Conservation (phyloP, 2,888 invertebrate species). For the Bugulina stolonifera region DNA sequence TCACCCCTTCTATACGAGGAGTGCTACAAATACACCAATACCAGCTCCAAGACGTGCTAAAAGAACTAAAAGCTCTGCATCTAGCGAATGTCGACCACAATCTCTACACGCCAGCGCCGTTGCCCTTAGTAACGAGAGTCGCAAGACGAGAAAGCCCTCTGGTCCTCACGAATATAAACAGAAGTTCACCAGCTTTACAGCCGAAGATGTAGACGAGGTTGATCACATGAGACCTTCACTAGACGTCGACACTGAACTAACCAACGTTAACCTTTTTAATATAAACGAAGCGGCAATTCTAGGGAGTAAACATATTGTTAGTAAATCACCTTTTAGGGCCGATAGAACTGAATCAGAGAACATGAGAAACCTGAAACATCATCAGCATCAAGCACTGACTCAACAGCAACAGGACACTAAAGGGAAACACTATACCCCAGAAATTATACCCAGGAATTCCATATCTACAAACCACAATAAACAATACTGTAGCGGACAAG, state of each 20-base stretch:
- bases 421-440: not conserved
- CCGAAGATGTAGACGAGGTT: not conserved
- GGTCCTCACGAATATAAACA: not conserved
- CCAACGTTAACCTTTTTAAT: constrained; percentile 16
- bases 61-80: not conserved
- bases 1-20: not conserved
- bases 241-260: not conserved
- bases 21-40: not conserved
- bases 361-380: not conserved
- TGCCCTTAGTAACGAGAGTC: not conserved
- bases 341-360: not conserved
- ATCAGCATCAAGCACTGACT: not conserved
- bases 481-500: not conserved
- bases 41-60: not conserved
- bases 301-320: not conserved
- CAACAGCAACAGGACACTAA: not conserved
- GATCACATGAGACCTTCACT: not conserved
- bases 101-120: not conserved
- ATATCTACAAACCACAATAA: not conserved
- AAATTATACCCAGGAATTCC: not conserved
- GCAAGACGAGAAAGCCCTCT: not conserved
- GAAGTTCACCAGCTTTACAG: constrained; percentile 5
- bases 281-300: constrained; percentile 2
- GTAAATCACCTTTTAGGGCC: not conserved
- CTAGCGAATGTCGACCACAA: not conserved